Conservation (phyloP, 2,888 invertebrate species). For the Calliopum simillimum region DNA sequence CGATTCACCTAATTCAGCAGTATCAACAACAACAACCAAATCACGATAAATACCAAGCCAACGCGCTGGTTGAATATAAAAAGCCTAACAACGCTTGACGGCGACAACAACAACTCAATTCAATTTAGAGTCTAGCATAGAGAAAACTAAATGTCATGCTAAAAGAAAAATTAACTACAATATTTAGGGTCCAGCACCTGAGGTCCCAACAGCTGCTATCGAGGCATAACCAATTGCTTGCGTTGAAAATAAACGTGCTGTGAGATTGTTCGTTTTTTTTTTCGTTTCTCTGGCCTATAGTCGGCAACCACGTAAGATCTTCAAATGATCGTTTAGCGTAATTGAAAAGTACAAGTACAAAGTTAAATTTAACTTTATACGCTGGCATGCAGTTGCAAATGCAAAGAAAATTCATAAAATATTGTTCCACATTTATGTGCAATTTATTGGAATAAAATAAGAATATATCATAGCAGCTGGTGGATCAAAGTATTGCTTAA, state of each 20-base stretch:
- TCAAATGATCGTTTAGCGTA: slow-evolving; percentile 12
- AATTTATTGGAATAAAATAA: no score
- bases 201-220: background rate
- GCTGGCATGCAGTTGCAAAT: no score
- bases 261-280: background rate
- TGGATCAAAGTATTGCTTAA: no score
- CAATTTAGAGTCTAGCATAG: slow-evolving; percentile 5
- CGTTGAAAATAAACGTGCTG: no score
- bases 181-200: slow-evolving; percentile 15
- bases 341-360: slow-evolving; percentile 14
- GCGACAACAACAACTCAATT: slow-evolving; percentile 13
- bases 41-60: no score
- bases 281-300: background rate
- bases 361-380: background rate
- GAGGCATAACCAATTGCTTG: background rate
- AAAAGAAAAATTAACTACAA: background rate
- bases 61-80: no score
- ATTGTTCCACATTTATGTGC: slow-evolving; percentile 10
- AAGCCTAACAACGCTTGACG: background rate
- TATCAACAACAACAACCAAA: background rate
- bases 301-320: background rate
- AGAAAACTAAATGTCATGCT: slow-evolving; percentile 24
- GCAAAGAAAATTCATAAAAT: background rate
- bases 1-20: slow-evolving; percentile 2
- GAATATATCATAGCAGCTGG: no score